Percentiles rank a stretch among this genome's conserved stretches.
Evolutionary conservation across 2,797 vertebrate species (phyloP).

Genomic region (Danio jaintianensis): DNA sequence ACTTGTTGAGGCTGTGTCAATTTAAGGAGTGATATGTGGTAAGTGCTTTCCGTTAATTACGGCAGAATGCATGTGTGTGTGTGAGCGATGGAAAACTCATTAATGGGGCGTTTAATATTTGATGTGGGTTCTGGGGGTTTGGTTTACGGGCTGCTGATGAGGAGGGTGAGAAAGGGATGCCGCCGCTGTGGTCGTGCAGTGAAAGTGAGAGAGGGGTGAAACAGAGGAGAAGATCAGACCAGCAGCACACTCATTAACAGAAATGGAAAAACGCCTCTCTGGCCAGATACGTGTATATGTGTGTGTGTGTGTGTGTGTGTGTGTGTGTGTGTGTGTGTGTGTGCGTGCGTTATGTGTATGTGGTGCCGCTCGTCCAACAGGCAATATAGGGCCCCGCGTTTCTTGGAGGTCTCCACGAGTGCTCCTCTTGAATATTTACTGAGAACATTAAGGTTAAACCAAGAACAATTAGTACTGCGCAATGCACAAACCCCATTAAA

Average conservation of each 20-base stretch:
- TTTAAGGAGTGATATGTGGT: conserved; percentile 20
- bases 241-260: conserved; percentile 72
- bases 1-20: neutral
- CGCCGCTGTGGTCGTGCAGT: conserved; percentile 55
- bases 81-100: conserved; percentile 81
- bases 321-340: conserved; percentile 1
- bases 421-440: too few species aligned
- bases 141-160: conserved; percentile 77
- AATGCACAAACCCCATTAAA: too few species aligned
- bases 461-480: too few species aligned
- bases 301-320: conserved; percentile 22
- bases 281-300: conserved; percentile 61
- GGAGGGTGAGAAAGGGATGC: conserved; percentile 47
- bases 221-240: conserved; percentile 45
- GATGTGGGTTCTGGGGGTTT: conserved; percentile 76
- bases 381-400: too few species aligned
- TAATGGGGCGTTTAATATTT: conserved; percentile 81
- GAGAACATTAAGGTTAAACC: too few species aligned
- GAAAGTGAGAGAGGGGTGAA: conserved; percentile 75
- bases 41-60: conserved; percentile 51
- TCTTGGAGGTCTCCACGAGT: too few species aligned
- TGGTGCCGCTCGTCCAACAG: too few species aligned
- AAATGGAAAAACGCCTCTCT: conserved; percentile 77
- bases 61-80: conserved; percentile 5
- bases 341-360: too few species aligned